A percentile compares a stretch with the other conserved stretches of the same genome.
phyloP scores from a whole-genome alignment of 2,113 vertebrate genomes.

The Crypturellus undulatus region DNA sequence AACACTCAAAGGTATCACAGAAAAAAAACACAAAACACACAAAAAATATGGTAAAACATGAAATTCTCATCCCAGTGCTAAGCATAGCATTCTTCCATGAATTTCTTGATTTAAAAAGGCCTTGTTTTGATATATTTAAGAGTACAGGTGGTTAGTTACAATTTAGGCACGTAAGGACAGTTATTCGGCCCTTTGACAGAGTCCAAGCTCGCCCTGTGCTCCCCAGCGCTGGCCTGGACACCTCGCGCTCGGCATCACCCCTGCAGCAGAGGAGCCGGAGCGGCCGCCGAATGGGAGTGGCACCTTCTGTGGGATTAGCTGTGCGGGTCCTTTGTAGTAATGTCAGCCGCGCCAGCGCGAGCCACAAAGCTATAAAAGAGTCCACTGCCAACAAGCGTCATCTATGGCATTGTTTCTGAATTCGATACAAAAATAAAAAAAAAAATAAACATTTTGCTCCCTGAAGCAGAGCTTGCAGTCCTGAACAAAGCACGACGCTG shows the following conservation, averaged over 20 bases:
- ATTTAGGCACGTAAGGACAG: neutral
- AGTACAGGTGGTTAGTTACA: neutral
- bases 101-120: neutral
- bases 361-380: neutral
- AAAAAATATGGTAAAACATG: neutral
- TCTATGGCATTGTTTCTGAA: neutral
- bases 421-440: neutral
- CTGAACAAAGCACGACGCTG: neutral
- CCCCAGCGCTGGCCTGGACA: neutral
- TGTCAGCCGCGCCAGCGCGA: neutral
- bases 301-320: neutral
- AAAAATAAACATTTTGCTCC: neutral
- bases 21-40: neutral
- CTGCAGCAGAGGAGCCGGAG: neutral
- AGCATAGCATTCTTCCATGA: fast-evolving
- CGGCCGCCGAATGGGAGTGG: constrained; percentile 58
- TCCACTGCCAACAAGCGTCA: neutral
- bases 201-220: neutral
- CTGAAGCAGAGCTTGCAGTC: neutral
- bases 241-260: neutral
- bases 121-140: neutral
- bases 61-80: neutral
- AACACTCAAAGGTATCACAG: neutral
- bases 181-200: neutral
- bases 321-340: constrained; percentile 8